Evolutionary conservation across 2,888 invertebrate species (phyloP).

Genomic region (Fragum sueziense): DNA sequence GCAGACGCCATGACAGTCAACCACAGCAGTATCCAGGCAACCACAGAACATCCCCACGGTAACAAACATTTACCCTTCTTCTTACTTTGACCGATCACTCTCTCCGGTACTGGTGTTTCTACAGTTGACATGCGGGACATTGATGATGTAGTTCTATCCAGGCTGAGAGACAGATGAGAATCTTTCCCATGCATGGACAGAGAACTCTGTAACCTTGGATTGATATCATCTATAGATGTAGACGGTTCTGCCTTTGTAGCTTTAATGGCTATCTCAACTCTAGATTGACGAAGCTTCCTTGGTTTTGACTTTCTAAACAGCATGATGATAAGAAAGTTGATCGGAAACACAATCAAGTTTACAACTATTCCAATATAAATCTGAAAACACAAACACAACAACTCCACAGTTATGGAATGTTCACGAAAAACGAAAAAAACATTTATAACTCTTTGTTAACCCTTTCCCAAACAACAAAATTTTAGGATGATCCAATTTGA

Average conservation of each 20-base stretch:
- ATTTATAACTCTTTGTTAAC: too few relatives aligned
- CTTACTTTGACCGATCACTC: conserved; percentile 9
- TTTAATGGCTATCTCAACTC: conserved; percentile 77
- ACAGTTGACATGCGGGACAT: conserved; percentile 24
- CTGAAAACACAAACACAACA: too few relatives aligned
- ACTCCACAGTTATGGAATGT: too few relatives aligned
- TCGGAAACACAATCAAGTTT: conserved; percentile 83
- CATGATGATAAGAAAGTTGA: conserved; percentile 82
- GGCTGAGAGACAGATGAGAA: conserved; percentile 53
- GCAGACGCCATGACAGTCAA: conserved; percentile 79
- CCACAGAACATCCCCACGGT: conserved; percentile 80
- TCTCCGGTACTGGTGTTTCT: conserved; percentile 1
- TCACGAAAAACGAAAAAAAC: too few relatives aligned
- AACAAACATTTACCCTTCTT: conserved; percentile 77
- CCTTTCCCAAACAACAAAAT: too few relatives aligned
- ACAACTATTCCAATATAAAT: conserved; percentile 82
- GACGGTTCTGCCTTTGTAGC: conserved; percentile 34
- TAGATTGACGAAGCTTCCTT: conserved; percentile 76
- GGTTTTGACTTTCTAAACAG: conserved; percentile 83
- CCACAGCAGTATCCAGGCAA: conserved; percentile 83
- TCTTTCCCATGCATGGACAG: conserved; percentile 43
- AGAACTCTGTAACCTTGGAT: conserved; percentile 60
- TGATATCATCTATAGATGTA: conserved; percentile 64
- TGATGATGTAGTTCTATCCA: not conserved
- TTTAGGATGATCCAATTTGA: too few relatives aligned